Evolutionary conservation across 2,797 vertebrate species (phyloP).

Genomic region (Lerista edwardsae): DNA sequence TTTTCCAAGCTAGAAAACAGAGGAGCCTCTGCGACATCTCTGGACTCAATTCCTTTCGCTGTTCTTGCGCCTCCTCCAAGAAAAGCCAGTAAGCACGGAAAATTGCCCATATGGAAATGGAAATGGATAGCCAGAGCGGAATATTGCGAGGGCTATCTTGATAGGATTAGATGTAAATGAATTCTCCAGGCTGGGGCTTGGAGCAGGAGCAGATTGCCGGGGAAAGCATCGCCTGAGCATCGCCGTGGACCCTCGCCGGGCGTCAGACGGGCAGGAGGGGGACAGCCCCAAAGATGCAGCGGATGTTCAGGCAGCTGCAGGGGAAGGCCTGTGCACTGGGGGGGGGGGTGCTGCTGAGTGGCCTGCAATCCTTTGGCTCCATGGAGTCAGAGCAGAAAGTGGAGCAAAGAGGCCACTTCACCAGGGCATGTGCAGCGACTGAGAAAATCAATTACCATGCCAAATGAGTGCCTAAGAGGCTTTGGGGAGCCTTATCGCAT

Average conservation of each 20-base stretch:
- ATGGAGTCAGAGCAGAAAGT: background rate
- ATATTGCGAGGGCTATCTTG: background rate
- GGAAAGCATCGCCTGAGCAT: background rate
- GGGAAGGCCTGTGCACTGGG: background rate
- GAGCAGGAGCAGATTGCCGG: background rate
- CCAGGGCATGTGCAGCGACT: fast-evolving
- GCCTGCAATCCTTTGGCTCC: background rate
- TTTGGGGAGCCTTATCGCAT: conserved; percentile 44
- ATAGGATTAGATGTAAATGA: background rate
- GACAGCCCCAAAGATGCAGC: background rate
- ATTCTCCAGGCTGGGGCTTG: background rate
- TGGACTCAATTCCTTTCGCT: background rate
- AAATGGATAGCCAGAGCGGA: background rate
- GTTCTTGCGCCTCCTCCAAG: background rate
- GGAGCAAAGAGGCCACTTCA: background rate
- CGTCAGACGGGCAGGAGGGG: background rate
- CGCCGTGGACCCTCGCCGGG: background rate
- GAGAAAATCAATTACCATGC: conserved; percentile 43
- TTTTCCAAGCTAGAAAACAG: background rate
- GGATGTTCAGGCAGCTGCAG: fast-evolving
- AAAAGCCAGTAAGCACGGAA: background rate
- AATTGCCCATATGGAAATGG: background rate
- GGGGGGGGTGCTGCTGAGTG: too few relatives aligned
- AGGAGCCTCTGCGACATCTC: background rate
- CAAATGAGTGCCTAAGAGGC: conserved; percentile 35